A percentile compares a stretch with the other conserved stretches of the same genome.
Conservation (phyloP, 2,888 invertebrate genomes). For the Scaptomyza tumidula region DNA sequence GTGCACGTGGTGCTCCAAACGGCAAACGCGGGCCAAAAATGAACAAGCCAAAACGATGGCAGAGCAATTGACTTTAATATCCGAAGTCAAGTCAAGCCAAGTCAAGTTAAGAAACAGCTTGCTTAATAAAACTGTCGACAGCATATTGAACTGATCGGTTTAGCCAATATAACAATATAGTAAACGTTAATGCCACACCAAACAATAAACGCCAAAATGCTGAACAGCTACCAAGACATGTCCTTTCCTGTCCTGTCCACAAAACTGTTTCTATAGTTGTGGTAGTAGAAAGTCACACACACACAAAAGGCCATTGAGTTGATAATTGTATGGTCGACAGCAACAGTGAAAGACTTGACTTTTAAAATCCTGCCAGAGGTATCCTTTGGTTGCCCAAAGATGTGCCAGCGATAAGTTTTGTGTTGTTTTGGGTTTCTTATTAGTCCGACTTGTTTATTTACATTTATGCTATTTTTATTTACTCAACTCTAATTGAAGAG, state of each 20-base stretch:
- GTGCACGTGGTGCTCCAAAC: background rate
- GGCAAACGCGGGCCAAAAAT: constrained; percentile 5
- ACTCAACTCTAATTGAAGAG: constrained; percentile 73
- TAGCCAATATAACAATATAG: constrained; percentile 40
- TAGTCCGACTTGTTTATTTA: constrained; percentile 34
- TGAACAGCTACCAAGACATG: constrained; percentile 44
- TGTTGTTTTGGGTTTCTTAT: constrained; percentile 4
- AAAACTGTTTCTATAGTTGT: constrained; percentile 3
- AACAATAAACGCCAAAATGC: constrained; percentile 68
- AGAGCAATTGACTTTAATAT: constrained; percentile 68
- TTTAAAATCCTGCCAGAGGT: constrained; percentile 22
- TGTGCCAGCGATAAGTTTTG: constrained; percentile 14
- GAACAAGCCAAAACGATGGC: constrained; percentile 46
- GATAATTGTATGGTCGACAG: constrained; percentile 63
- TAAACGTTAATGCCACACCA: constrained; percentile 46
- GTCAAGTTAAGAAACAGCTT: constrained; percentile 12
- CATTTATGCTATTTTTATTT: constrained; percentile 52
- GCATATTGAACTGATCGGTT: constrained; percentile 47
- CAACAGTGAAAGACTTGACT: constrained; percentile 27
- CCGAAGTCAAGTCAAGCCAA: constrained; percentile 21
- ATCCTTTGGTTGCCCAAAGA: constrained; percentile 31
- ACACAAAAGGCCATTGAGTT: constrained; percentile 48
- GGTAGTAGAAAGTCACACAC: background rate
- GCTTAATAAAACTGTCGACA: constrained; percentile 68
- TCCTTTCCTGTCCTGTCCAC: constrained; percentile 21